Evolutionary conservation across 92 coral and sea anemone species (phyloP).

Genomic region (Chrysogorgia sp.): DNA sequence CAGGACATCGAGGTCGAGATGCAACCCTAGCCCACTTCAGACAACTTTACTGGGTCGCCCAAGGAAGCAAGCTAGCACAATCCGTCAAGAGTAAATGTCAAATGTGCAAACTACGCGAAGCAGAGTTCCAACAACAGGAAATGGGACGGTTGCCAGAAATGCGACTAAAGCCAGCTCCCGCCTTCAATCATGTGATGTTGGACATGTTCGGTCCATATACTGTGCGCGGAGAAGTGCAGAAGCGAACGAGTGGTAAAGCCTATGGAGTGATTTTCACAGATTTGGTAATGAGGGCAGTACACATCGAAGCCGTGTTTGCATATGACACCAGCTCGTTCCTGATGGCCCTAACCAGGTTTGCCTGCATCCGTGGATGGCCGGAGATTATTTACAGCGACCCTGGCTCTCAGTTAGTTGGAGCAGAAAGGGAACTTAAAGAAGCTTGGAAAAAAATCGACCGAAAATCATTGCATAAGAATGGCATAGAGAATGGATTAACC

Average conservation of each 20-base stretch:
- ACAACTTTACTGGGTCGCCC: conserved; percentile 63
- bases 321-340: conserved; percentile 68
- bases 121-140: conserved; percentile 54
- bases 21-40: conserved; percentile 55
- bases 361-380: conserved; percentile 71
- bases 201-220: conserved; percentile 72
- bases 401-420: conserved; percentile 71
- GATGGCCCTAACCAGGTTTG: conserved; percentile 67
- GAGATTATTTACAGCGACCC: conserved; percentile 71
- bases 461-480: conserved; percentile 29
- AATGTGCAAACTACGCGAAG: conserved; percentile 63
- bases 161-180: no score
- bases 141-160: no score
- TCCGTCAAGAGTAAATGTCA: conserved; percentile 60
- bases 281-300: conserved; percentile 61
- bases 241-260: conserved; percentile 70
- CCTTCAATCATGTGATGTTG: conserved; percentile 64
- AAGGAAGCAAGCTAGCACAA: conserved; percentile 63
- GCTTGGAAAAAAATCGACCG: conserved; percentile 67
- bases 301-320: no score
- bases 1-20: conserved; percentile 55
- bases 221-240: conserved; percentile 69
- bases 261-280: conserved; percentile 69
- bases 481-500: conserved; percentile 57
- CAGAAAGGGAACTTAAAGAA: conserved; percentile 63